phyloP scores from a whole-genome alignment of 2,888 invertebrate species.

The Calameuta filiformis region DNA sequence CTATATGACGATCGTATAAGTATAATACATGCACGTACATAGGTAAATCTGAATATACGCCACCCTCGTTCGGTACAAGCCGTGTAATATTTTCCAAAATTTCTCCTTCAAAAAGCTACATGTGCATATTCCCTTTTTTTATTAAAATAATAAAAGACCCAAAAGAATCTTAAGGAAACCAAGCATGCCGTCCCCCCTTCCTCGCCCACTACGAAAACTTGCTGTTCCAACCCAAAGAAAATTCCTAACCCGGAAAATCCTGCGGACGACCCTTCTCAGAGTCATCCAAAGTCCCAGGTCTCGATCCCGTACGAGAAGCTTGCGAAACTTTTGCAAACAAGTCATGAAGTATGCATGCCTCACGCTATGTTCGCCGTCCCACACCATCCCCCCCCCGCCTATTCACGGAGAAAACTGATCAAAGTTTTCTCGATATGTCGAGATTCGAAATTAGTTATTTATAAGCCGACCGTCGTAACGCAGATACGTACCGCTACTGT shows the following conservation, averaged over 20 bases:
- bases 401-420: slow-evolving; percentile 43
- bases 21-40: not conserved
- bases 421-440: slow-evolving; percentile 57
- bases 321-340: slow-evolving; percentile 20
- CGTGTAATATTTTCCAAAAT: not conserved
- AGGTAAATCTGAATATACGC: not conserved
- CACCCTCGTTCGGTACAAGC: not conserved
- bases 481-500: not conserved
- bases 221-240: not conserved
- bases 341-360: slow-evolving; percentile 47
- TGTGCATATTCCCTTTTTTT: not conserved
- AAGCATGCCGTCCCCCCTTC: too few relatives aligned
- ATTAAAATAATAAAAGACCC: not conserved
- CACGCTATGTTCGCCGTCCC: slow-evolving; percentile 10
- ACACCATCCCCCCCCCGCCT: not conserved
- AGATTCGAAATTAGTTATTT: slow-evolving; percentile 58
- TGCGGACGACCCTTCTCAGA: not conserved
- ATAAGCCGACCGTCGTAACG: slow-evolving; percentile 32
- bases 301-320: not conserved
- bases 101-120: not conserved
- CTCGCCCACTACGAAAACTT: not conserved
- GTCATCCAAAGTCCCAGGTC: not conserved
- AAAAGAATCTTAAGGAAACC: not conserved
- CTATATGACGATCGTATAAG: not conserved
- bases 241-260: not conserved